Base-by-base conservation (phyloP, 2,113 vertebrate genomes). In the Rhynchopsitta pachyrhyncha region DNA sequence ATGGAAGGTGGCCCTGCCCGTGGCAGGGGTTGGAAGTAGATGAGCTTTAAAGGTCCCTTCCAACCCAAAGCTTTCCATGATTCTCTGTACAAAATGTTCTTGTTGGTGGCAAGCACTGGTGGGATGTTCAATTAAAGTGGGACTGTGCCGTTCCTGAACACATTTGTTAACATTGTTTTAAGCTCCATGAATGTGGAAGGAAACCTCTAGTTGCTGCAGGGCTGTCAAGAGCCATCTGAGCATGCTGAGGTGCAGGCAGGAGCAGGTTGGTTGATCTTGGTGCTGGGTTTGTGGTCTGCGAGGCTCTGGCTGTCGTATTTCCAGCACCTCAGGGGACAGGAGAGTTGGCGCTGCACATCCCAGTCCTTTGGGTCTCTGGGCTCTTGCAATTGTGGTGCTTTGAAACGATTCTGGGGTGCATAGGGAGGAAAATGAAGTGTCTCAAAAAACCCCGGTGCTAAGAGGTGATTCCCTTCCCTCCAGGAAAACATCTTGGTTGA, bases 101-200 rank as follows among this genome's bases (percentile, higher is more conserved):
- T 2, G 10, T 11, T 16, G 0, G 22, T 5, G 31, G 33, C 1
- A 7, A 7, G 33, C 0, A 24, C 24, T 11, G 0, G 44, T 1
- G 6, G 42, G 52, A 1, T 9, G 39, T 10, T 9, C 49, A 49
- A n/a, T 70, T 35, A 0, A 13, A 19, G 76, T 18, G 0, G n/a
- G 77, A 27, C 64, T 1, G 5, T 13, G 64, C 46, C 22, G 13
- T 15, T 71, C 35, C 27, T 15, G n/a, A 18, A 1, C 5, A 0
- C 1, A 1, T 8, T 49, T 6, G 53, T 11, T 29, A n/a, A 16
- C 1, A 1, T 16, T 17, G 41, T 31, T 22, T 47, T 22, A 2
- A 29, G 7, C 50, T 3, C 1, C 25, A 6, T 2, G 3, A 11
- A 16, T 2, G 2, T 15, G 62, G 41, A 35, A 27, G 33, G 79